Evolutionary conservation across 2,797 vertebrate species (phyloP).

Genomic region (Vireo griseus): DNA sequence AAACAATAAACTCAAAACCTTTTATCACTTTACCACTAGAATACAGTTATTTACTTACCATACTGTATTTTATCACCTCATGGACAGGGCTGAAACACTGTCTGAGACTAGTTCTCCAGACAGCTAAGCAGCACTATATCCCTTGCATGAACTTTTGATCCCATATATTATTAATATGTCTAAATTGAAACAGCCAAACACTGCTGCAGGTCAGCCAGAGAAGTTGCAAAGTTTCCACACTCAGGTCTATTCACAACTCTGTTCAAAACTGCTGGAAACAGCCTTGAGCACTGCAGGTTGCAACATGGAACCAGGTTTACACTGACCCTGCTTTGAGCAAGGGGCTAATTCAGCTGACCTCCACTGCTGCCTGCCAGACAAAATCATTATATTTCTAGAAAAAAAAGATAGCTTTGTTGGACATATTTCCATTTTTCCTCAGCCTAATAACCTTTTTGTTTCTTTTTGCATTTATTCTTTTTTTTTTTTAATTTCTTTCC

Average conservation of each 20-base stretch:
- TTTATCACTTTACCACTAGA: neutral
- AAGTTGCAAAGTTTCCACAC: neutral
- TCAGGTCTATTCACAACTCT: neutral
- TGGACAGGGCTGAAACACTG: neutral
- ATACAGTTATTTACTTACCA: neutral
- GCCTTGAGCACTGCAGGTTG: neutral
- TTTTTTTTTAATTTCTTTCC: neutral
- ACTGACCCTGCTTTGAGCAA: neutral
- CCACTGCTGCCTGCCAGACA: neutral
- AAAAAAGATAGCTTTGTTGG: accelerated
- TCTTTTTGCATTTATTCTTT: neutral
- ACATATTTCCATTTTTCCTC: neutral
- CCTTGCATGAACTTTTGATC: neutral
- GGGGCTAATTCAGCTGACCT: neutral
- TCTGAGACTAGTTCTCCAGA: neutral
- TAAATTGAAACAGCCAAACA: neutral
- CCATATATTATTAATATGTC: neutral
- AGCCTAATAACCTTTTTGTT: neutral
- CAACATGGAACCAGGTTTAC: neutral
- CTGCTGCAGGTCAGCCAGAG: neutral
- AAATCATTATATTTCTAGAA: neutral
- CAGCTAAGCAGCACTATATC: neutral
- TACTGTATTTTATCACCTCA: neutral
- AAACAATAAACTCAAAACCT: neutral
- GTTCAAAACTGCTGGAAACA: neutral